phyloP scores from a whole-genome alignment of 2,888 invertebrate genomes.

The Ceriagrion tenellum region DNA sequence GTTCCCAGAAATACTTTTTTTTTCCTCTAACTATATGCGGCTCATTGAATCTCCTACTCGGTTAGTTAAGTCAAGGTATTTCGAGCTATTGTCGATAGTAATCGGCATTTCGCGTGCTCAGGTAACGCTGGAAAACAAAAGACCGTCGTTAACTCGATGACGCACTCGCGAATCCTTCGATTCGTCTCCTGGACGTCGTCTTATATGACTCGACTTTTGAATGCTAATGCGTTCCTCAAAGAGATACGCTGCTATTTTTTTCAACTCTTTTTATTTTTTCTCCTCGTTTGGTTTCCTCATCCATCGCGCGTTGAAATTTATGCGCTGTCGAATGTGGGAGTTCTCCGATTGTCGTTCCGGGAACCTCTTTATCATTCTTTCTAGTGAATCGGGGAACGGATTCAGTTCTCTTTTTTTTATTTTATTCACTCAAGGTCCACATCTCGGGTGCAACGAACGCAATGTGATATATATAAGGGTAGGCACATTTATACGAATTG shows the following conservation, averaged over 20 bases:
- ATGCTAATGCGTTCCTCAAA: slow-evolving; percentile 16
- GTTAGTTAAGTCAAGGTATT: background rate
- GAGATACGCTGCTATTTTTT: background rate
- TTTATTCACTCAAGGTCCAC: background rate
- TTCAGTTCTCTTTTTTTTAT: background rate
- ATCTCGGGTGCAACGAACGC: background rate
- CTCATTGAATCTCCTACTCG: background rate
- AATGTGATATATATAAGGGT: background rate
- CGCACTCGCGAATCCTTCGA: slow-evolving; percentile 15
- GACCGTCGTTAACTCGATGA: slow-evolving; percentile 41
- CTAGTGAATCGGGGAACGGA: background rate
- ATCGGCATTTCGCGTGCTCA: background rate
- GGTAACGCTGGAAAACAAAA: background rate
- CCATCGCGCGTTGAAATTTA: slow-evolving; percentile 46
- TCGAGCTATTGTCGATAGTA: background rate
- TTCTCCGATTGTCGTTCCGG: background rate
- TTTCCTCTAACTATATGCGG: background rate
- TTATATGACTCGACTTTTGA: slow-evolving; percentile 34
- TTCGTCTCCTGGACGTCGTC: background rate
- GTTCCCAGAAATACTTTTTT: background rate
- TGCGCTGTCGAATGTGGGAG: slow-evolving; percentile 47
- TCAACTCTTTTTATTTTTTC: background rate
- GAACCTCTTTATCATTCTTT: background rate
- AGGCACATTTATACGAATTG: no score
- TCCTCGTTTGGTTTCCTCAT: background rate